Conservation (phyloP, 2,888 invertebrate genomes). For the Diarsia mendica region DNA sequence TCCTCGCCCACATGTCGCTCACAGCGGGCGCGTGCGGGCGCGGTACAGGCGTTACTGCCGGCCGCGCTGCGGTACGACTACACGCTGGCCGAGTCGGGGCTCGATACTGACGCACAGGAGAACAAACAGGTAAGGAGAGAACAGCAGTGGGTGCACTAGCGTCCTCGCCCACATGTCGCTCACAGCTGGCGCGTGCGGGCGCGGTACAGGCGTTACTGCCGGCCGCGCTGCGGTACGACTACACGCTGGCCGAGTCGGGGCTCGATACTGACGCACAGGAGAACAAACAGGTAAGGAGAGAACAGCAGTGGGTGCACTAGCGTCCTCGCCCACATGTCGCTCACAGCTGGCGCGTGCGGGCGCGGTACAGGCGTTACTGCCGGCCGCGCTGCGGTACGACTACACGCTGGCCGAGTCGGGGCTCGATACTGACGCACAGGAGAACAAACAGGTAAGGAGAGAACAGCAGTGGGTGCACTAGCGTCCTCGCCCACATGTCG, state of each 20-base stretch:
- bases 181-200: slow-evolving; percentile 95
- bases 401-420: slow-evolving; percentile 99
- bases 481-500: slow-evolving; percentile 96
- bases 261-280: slow-evolving; percentile 95
- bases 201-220: slow-evolving; percentile 97
- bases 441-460: slow-evolving; percentile 92
- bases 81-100: slow-evolving; percentile 98
- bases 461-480: slow-evolving; percentile 95
- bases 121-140: slow-evolving; percentile 92
- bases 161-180: slow-evolving; percentile 96
- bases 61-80: slow-evolving; percentile 98
- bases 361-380: slow-evolving; percentile 97
- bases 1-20: slow-evolving; percentile 96
- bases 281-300: slow-evolving; percentile 92
- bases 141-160: slow-evolving; percentile 96
- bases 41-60: slow-evolving; percentile 97
- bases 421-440: slow-evolving; percentile 95
- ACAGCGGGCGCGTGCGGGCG: slow-evolving; percentile 95
- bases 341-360: slow-evolving; percentile 95
- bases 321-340: slow-evolving; percentile 96
- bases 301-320: slow-evolving; percentile 95
- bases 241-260: slow-evolving; percentile 98
- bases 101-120: slow-evolving; percentile 95
- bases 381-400: slow-evolving; percentile 98
- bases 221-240: slow-evolving; percentile 98